Base-by-base conservation (phyloP, 2,113 vertebrate genomes). In the Rhinoptilus africanus region DNA sequence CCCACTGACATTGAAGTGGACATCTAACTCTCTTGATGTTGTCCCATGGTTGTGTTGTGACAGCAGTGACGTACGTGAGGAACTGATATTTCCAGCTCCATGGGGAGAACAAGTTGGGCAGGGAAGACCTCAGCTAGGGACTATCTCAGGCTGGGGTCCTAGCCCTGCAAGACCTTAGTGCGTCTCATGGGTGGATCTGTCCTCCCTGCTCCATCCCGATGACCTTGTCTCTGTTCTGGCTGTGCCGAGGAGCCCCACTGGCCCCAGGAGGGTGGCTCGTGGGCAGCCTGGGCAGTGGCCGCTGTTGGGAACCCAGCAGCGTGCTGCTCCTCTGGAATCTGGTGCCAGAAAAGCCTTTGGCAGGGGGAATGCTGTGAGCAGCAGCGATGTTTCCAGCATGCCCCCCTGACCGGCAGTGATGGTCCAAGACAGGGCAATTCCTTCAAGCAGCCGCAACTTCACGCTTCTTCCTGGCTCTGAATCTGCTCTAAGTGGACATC, bases 11-110 rank as follows among this genome's bases (percentile, higher is more conserved):
- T 0, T 1, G 32, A 77, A 73, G 12, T 0, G 4, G 68, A 4
- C 19, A 6, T 10, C 17, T 8, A n/a, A 57, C 3, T 41, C 24
- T 14, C 43, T 15, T 10, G 45, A 3, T 30, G 39, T 43, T 20
- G 14, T 20, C 17, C 57, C 17, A 1, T 2, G 5, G 1, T 2
- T n/a, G 11, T 30, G 19, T 26, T 0, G 0, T 7, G 35, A 1
- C 19, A 6, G 7, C 2, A 8, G 20, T 17, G 64, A 14, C 4
- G 10, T 4, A 0, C 0, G 12, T 10, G 56, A 13, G 30, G 43
- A 63, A 10, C 5, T 7, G 7, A 1, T 9, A 8, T 12, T 48
- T 57, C 60, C 56, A 43, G 27, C 3, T 54, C 56, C 9, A 0
- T 12, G 9, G 45, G 56, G 48, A 8, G 4, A 21, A 9, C 17